Base-by-base conservation (phyloP, 2,888 invertebrate species). In the Chrysopilus asiliformis region DNA sequence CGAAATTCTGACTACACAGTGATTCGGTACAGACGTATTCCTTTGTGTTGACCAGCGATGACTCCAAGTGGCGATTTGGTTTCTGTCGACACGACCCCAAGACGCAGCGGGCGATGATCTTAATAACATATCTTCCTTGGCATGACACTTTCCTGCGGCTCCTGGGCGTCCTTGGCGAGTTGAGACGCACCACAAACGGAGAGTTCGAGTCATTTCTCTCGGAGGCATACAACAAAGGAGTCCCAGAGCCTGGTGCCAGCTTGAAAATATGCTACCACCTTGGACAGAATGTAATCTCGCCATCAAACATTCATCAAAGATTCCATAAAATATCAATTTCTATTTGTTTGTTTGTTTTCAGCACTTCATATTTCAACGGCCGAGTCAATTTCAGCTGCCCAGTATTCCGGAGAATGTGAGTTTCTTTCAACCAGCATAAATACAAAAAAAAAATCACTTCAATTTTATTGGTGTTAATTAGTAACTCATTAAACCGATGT, bases 61-160 rank as follows among this genome's bases (percentile, higher is more conserved):
- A 93, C 58, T 89, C 93, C 17, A 91, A 90, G 68, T 95, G 90
- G 77, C 90, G 90, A 25, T 98, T 90, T 69, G 95, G 95, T 46
- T 97, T 90, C 65, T 95, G 94, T 61, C 80, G 97, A 17, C 91
- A 90, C 61, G 89, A 94, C 58, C 87, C 93, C 4, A 81, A 83
- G 57, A 77, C 82, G 16, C 79, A 86, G 56, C 83, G 85, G 14
- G 85, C 91, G 41, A 67, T 87, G 57, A 80, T 89, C 31, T 64
- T 89, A 47, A 68, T 84, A 47, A 94, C 94, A 55, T 85, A 81
- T 59, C 70, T 95, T 53, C 94, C 94, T 49, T 97, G 94, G 94
- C 93, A 93, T 59, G 91, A 93, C 65, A 81, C 83, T 53, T 95
- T 97, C 69, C 90, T 63, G 12, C 55, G 55, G 44, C 47, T 63